These are phyloP conservation scores for Gopherus evgoodei DNA, from an alignment of 2,113 vertebrate species.

Conservation along the genomic window DNA sequence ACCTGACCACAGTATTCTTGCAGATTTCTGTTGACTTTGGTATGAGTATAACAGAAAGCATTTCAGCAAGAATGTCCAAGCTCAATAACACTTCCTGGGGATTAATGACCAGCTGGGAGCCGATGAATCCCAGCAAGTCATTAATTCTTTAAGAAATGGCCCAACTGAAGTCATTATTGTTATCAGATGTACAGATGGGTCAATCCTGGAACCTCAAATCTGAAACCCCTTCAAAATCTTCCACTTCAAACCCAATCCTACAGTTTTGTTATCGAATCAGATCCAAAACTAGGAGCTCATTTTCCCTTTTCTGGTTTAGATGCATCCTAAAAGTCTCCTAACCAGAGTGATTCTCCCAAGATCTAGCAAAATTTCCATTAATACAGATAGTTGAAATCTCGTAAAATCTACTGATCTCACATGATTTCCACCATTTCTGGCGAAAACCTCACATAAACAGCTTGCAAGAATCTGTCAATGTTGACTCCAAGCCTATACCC, in stretches of 20 bases:
- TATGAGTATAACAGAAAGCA: conserved; percentile 59
- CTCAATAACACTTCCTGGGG: conserved; percentile 60
- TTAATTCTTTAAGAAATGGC: conserved; percentile 15
- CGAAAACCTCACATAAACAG: neutral
- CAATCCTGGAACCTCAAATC: neutral
- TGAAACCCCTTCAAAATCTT: neutral
- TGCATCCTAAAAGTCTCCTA: neutral
- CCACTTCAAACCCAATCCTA: neutral
- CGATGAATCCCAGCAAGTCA: conserved; percentile 63
- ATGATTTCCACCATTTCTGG: neutral
- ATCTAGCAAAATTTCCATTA: neutral
- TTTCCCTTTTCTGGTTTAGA: conserved; percentile 9
- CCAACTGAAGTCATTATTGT: conserved; percentile 52
- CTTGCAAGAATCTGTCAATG: neutral
- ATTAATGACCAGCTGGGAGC: conserved; percentile 66
- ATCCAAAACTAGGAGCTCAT: neutral
- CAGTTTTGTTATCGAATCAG: neutral
- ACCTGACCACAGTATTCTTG: conserved; percentile 48
- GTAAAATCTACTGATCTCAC: neutral
- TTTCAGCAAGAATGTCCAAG: neutral
- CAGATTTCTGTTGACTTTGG: conserved; percentile 53
- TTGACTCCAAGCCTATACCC: neutral
- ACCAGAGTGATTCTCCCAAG: neutral
- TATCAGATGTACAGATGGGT: neutral
- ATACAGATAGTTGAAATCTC: neutral